Evolutionary conservation across 2,888 invertebrate genomes (phyloP), one percentile per base, ranked within the genome.

Genomic region (Dascillus cervinus): DNA sequence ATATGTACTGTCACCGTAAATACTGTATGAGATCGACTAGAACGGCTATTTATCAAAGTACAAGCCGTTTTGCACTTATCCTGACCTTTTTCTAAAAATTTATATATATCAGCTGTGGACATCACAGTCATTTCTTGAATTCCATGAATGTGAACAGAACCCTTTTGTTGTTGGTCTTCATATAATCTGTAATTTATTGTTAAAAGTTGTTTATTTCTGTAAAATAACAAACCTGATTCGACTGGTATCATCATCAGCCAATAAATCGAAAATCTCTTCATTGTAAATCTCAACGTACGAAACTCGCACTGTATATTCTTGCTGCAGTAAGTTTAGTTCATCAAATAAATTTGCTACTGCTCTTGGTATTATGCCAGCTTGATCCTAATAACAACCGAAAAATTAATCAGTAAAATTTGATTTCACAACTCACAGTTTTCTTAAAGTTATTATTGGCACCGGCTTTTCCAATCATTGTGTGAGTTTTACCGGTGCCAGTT

Each of bases 241-340:
- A 14, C 15, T 21, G 9, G 3, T 13, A 17, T 30, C 30, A 51
- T 87, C 86, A 0, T 75, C 72, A 1, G 87, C 80, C 2, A 97
- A 71, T 38, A 98, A 71, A 67, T 98, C 97, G 53, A 88, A 86
- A 21, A 97, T 67, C 60, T 97, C 96, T 60, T 98, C 97, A 60
- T 97, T 97, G 62, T 97, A 97, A 5, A 97, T 67, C 62, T 97
- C 97, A 11, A 97, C 66, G 60, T 90, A 96, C 0, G 94, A 95
- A 0, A 95, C 90, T 8, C 90, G 72, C 29, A 97, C 85, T 0
- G 89, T 85, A 63, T 83, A 90, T 62, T 96, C 91, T 2, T 82
- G 75, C 30, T 77, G 70, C 35, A 78, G 64, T 32, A 32, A 35
- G 6, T 85, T 75, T 0, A 97, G 71, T 57, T 86, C 83, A 53